These are phyloP conservation scores for Mythimna ferrago DNA, from an alignment of 2,888 invertebrate species.

Conservation along the genomic window DNA sequence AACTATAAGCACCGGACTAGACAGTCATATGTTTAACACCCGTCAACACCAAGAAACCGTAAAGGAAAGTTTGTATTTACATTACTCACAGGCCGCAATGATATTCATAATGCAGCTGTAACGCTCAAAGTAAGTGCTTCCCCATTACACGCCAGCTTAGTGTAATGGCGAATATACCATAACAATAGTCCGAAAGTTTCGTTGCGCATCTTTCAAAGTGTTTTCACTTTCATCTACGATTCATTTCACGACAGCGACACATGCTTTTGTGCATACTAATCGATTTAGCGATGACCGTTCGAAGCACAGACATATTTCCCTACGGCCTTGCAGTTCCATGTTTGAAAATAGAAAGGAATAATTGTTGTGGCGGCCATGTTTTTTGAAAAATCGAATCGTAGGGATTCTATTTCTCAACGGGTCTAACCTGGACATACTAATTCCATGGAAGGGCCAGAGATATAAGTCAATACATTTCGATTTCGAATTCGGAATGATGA, in stretches of 20 bases:
- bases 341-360: slow-evolving; percentile 41
- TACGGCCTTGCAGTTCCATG: slow-evolving; percentile 63
- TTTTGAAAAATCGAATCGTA: too few species aligned
- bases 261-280: slow-evolving; percentile 72
- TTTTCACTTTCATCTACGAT: slow-evolving; percentile 81
- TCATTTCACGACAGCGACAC: slow-evolving; percentile 74
- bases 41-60: slow-evolving; percentile 14
- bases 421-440: background rate
- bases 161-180: slow-evolving; percentile 59
- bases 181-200: slow-evolving; percentile 74
- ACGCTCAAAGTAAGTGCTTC: slow-evolving; percentile 49
- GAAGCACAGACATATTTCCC: slow-evolving; percentile 55
- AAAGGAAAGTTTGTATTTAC: slow-evolving; percentile 54
- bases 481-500: too few species aligned
- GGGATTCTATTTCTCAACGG: too few species aligned
- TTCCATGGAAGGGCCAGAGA: background rate
- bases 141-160: slow-evolving; percentile 59
- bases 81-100: slow-evolving; percentile 35
- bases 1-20: background rate
- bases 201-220: slow-evolving; percentile 65
- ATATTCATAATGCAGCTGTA: slow-evolving; percentile 38
- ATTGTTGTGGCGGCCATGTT: background rate
- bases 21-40: background rate
- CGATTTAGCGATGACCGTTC: slow-evolving; percentile 51
- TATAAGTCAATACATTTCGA: background rate